Conservation (phyloP, 2,797 vertebrate species). For the Loris lydekkerianus region DNA sequence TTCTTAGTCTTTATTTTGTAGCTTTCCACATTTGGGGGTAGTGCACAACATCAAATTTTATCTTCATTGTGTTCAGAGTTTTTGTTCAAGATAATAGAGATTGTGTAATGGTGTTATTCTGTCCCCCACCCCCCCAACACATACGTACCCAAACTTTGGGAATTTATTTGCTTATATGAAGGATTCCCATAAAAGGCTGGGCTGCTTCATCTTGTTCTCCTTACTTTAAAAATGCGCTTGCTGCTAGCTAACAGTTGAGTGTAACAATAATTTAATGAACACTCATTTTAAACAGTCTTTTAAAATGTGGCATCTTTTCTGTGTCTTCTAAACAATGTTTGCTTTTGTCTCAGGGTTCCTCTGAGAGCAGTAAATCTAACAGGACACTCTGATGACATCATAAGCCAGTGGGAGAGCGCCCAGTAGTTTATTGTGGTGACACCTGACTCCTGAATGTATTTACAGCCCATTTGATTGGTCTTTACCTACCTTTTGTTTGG, state of each 20-base stretch:
- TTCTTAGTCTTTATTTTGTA: fast-evolving
- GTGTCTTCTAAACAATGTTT: background rate
- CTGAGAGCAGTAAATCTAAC: slow-evolving; percentile 63
- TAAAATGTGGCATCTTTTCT: slow-evolving; percentile 20
- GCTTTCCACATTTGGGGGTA: fast-evolving
- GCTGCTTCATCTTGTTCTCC: background rate
- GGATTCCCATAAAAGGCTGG: background rate
- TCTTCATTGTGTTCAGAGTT: background rate
- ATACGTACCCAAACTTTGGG: fast-evolving
- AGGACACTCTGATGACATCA: slow-evolving; percentile 4
- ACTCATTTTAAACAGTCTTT: background rate
- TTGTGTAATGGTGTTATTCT: fast-evolving
- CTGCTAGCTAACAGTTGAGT: background rate
- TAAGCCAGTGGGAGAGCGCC: slow-evolving; percentile 50
- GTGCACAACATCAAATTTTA: background rate
- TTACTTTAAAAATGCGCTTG: background rate
- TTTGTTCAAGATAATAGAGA: background rate
- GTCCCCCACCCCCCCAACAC: fast-evolving
- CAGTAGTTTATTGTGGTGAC: slow-evolving; percentile 8
- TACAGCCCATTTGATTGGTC: background rate
- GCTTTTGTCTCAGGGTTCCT: background rate
- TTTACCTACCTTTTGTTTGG: background rate
- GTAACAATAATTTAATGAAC: background rate
- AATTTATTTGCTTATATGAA: background rate
- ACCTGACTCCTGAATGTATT: background rate